phyloP scores from a whole-genome alignment of 2,797 vertebrate species.

The Channallabes apus region DNA sequence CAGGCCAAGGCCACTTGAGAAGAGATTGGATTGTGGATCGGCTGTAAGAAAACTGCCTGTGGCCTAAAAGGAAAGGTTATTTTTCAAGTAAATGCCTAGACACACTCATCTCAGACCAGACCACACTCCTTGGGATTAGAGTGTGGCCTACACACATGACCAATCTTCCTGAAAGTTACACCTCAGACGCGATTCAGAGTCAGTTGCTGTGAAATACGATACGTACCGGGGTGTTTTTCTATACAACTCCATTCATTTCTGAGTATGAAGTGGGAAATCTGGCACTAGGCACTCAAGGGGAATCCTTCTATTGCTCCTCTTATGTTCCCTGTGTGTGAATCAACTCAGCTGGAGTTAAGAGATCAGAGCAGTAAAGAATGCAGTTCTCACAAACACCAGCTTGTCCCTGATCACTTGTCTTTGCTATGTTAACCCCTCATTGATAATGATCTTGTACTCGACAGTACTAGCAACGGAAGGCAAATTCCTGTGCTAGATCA shows the following conservation, averaged over 20 bases:
- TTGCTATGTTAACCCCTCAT: constrained; percentile 46
- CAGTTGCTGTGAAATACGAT: constrained; percentile 19
- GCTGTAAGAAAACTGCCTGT: constrained; percentile 15
- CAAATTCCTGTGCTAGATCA: constrained; percentile 71
- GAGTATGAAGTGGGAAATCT: constrained; percentile 20
- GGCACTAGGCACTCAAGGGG: not conserved
- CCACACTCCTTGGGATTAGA: constrained; percentile 12
- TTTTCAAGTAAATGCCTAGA: constrained; percentile 47
- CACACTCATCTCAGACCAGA: constrained; percentile 29
- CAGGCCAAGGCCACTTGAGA: constrained; percentile 51
- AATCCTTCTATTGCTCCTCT: not conserved
- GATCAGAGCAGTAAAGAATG: constrained; percentile 21
- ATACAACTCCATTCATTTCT: not conserved
- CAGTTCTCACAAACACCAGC: constrained; percentile 10
- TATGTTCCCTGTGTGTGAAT: not conserved
- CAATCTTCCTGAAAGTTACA: constrained; percentile 27
- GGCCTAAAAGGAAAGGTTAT: constrained; percentile 28
- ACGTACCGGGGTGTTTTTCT: not conserved
- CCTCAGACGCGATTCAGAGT: not conserved
- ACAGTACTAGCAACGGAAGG: constrained; percentile 57
- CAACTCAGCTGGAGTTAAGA: constrained; percentile 6
- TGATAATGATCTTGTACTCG: constrained; percentile 24
- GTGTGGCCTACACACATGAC: constrained; percentile 24
- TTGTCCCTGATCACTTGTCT: constrained; percentile 6
- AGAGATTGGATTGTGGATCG: constrained; percentile 38